Evolutionary conservation across 1,140 invertebrate genomes (phyloP).

Genomic region (Drosophila mauritiana): DNA sequence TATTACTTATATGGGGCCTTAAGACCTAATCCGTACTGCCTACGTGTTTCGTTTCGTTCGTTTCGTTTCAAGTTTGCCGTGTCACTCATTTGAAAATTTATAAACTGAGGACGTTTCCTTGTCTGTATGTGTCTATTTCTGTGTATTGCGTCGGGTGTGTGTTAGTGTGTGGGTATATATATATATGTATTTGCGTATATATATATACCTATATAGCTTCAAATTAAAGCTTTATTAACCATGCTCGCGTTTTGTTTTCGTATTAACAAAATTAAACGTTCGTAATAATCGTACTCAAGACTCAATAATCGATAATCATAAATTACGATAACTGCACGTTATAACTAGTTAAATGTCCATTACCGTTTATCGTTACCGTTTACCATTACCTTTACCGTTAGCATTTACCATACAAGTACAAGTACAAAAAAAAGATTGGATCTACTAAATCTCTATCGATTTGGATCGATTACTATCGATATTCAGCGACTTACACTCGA

Average conservation of each 20-base stretch:
- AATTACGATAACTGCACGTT: slow-evolving; percentile 63
- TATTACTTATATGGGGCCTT: slow-evolving; percentile 67
- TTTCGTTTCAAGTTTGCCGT: slow-evolving; percentile 39
- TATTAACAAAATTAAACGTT: slow-evolving; percentile 83
- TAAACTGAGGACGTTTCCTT: slow-evolving; percentile 76
- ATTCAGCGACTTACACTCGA: not conserved
- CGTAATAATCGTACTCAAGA: slow-evolving; percentile 73
- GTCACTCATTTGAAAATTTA: slow-evolving; percentile 81
- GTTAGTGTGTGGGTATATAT: slow-evolving; percentile 10
- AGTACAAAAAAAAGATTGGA: slow-evolving; percentile 44
- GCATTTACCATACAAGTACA: slow-evolving; percentile 38
- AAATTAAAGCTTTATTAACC: slow-evolving; percentile 85
- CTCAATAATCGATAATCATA: slow-evolving; percentile 59
- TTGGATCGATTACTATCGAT: not conserved
- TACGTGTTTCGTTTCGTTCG: slow-evolving; percentile 24
- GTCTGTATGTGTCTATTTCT: slow-evolving; percentile 40
- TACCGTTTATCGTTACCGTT: slow-evolving; percentile 35
- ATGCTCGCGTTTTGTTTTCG: slow-evolving; percentile 83
- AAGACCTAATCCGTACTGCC: slow-evolving; percentile 51
- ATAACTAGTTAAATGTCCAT: slow-evolving; percentile 66
- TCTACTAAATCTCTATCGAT: slow-evolving; percentile 35
- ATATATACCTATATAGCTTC: slow-evolving; percentile 80
- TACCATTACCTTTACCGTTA: slow-evolving; percentile 38
- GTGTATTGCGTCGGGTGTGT: slow-evolving; percentile 10
- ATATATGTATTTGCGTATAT: slow-evolving; percentile 55